Conservation (phyloP, 2,113 vertebrate species). For the Xiphias gladius region DNA sequence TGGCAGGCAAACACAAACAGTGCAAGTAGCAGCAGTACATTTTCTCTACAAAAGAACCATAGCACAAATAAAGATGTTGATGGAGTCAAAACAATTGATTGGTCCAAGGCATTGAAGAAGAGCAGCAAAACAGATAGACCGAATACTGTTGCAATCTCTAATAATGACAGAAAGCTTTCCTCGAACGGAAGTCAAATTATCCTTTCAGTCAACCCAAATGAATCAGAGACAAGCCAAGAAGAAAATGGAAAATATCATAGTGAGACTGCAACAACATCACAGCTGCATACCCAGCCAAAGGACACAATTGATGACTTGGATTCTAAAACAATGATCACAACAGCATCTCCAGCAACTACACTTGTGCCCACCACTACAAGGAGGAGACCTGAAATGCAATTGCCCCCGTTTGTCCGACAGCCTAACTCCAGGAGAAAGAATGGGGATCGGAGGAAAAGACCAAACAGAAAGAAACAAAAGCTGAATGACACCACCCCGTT, state of each 20-base stretch:
- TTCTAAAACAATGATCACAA: slow-evolving; percentile 38
- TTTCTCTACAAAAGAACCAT: slow-evolving; percentile 45
- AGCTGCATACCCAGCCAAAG: background rate
- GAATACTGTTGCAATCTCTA: slow-evolving; percentile 37
- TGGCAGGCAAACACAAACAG: slow-evolving; percentile 56
- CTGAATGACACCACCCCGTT: slow-evolving; percentile 41
- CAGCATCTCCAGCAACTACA: slow-evolving; percentile 39
- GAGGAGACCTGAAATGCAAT: background rate
- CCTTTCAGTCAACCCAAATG: slow-evolving; percentile 20
- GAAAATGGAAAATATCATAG: slow-evolving; percentile 44
- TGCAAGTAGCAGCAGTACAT: slow-evolving; percentile 41
- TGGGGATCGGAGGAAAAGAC: slow-evolving; percentile 81
- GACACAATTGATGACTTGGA: slow-evolving; percentile 25
- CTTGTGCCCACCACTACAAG: background rate
- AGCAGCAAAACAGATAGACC: background rate
- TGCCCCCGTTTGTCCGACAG: background rate
- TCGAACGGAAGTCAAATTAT: slow-evolving; percentile 27
- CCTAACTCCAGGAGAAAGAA: slow-evolving; percentile 78
- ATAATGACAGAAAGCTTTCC: slow-evolving; percentile 39
- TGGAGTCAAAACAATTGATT: slow-evolving; percentile 50
- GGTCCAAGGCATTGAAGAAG: slow-evolving; percentile 22
- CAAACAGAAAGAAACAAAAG: slow-evolving; percentile 79
- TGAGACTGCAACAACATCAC: slow-evolving; percentile 21
- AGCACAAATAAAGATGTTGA: slow-evolving; percentile 56
- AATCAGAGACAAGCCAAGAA: slow-evolving; percentile 34